phyloP scores from a whole-genome alignment of 2,888 invertebrate species.

The Plagiodera versicolora region DNA sequence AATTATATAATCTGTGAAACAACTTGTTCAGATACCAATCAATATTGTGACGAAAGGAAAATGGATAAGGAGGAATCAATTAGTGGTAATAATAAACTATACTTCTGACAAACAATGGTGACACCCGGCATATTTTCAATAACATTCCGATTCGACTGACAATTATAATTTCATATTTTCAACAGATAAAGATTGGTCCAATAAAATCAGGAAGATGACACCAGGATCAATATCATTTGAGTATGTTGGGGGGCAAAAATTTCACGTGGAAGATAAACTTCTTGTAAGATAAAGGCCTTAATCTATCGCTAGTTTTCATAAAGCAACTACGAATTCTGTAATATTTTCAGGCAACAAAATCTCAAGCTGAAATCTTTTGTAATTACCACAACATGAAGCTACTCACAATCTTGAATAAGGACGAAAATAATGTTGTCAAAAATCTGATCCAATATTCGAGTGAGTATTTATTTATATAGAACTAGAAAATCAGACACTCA shows the following conservation, averaged over 20 bases:
- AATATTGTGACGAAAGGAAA: not conserved
- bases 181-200: slow-evolving; percentile 1
- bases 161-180: not conserved
- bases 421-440: not conserved
- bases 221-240: not conserved
- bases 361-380: slow-evolving; percentile 3
- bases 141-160: not conserved
- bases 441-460: not conserved
- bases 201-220: not conserved
- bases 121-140: no score
- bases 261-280: not conserved
- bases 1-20: slow-evolving; percentile 7
- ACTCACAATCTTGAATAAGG: not conserved
- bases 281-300: not conserved
- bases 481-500: no score
- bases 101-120: not conserved
- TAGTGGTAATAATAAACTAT: not conserved
- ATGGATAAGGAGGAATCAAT: not conserved
- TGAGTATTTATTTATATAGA: no score
- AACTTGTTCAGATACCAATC: not conserved
- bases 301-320: not conserved
- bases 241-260: not conserved
- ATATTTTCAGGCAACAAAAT: slow-evolving; percentile 6
- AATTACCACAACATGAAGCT: slow-evolving; percentile 2
- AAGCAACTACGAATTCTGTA: no score